A percentile compares a stretch with the other conserved stretches of the same genome.
phyloP scores from a whole-genome alignment of 2,113 vertebrate genomes.

The Cathartes aura region DNA sequence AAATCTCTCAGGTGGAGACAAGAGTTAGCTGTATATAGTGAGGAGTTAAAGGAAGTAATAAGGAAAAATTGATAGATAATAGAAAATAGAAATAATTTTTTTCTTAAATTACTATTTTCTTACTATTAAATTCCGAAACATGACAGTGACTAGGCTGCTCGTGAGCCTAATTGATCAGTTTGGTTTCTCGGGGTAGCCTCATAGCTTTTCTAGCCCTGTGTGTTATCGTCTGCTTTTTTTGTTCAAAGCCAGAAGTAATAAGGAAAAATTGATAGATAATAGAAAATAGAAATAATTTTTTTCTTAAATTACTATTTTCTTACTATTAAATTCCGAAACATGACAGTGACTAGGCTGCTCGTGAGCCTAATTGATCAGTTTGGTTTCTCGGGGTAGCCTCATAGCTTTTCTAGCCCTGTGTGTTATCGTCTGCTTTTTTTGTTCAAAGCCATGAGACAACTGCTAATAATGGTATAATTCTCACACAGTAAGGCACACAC shows the following conservation, averaged over 20 bases:
- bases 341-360: background rate
- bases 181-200: background rate
- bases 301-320: background rate
- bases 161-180: background rate
- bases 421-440: accelerated
- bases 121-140: background rate
- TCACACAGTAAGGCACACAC: background rate
- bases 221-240: accelerated
- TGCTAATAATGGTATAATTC: background rate
- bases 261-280: background rate
- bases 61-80: background rate
- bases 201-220: background rate
- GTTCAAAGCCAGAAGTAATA: background rate
- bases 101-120: background rate
- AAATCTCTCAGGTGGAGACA: background rate
- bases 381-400: background rate
- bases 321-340: background rate
- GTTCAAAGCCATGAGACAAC: background rate
- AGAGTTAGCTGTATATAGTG: background rate
- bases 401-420: background rate
- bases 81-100: background rate
- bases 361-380: background rate
- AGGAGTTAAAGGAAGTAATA: background rate
- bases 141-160: background rate
- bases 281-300: background rate